phyloP scores from a whole-genome alignment of 2,797 vertebrate species.

The Aplochiton taeniatus region DNA sequence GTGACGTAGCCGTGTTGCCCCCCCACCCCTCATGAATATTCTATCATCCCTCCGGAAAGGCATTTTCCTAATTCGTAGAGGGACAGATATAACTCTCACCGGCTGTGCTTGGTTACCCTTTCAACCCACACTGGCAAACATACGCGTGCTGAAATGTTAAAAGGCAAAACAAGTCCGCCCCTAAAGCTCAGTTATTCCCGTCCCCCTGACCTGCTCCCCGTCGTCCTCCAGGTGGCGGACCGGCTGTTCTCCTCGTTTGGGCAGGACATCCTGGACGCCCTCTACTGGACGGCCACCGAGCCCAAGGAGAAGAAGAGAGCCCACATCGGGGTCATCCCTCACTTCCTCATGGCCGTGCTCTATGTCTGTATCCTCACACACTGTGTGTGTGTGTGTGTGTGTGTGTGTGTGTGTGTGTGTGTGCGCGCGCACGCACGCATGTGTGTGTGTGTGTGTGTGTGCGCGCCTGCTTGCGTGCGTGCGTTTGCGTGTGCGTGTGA shows the following conservation, averaged over 20 bases:
- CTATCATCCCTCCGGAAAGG: too few species aligned
- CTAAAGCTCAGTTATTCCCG: constrained; percentile 75
- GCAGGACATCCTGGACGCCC: constrained; percentile 95
- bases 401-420: not conserved
- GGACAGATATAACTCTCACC: too few species aligned
- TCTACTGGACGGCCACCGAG: constrained; percentile 98
- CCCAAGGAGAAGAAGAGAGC: constrained; percentile 93
- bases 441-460: not conserved
- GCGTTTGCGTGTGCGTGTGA: not conserved
- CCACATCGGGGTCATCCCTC: constrained; percentile 92
- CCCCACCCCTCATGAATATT: too few species aligned
- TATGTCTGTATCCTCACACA: constrained; percentile 93
- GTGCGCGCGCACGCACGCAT: not conserved
- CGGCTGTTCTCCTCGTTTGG: constrained; percentile 97
- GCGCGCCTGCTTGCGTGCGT: not conserved
- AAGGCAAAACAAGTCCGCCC: constrained; percentile 89
- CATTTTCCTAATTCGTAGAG: too few species aligned
- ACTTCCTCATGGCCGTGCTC: constrained; percentile 96
- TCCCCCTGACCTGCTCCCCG: not conserved
- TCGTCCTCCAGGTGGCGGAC: constrained; percentile 85
- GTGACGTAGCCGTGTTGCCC: too few species aligned
- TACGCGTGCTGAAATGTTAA: constrained; percentile 50
- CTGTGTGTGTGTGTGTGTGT: not conserved
- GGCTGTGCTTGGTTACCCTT: too few species aligned
- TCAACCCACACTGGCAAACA: too few species aligned